Evolutionary conservation across 1,140 invertebrate genomes (phyloP), one percentile per base, ranked within the genome.

Genomic region (Brachionus rotundiformis): DNA sequence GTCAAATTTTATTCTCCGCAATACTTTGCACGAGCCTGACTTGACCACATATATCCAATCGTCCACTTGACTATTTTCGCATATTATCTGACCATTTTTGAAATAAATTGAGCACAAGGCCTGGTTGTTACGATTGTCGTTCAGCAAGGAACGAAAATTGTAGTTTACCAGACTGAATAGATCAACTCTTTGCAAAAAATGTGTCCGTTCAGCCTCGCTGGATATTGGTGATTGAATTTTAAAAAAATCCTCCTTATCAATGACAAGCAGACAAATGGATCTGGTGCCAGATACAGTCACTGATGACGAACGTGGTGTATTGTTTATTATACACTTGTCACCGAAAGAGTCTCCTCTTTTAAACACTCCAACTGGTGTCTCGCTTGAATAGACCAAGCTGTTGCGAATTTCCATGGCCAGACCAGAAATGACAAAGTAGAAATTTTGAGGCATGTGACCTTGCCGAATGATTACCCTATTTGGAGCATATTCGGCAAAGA

Each of bases 21-120:
- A 59, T 3, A 77, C 49, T 36, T 59, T 54, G 19, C 75, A 77
- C 10, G 25, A 16, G 27, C 75, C 75, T 36, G 44, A 10, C 47
- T 77, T 77, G 10, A 77, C 47, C 11, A 77, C 31, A 59, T 77
- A 77, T 5, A 77, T 31, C 75, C 75, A 77, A 36, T 77, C 75
- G 16, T 59, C 49, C 5, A 13, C 29, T 11, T 54, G 44, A 54
- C 75, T 77, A 59, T 77, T 59, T 36, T 77, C 49, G 27, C 75
- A 77, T 39, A 77, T 77, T 7, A 54, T 59, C 33, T 33, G 29
- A 54, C 75, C 75, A 54, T 59, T 77, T 36, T 59, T 73, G 3
- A 44, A 73, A 44, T 73, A 73, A 73, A 73, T 41, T 0, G 68
- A 73, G 68, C 68, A 73, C 2, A 44, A 8, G 23, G 68, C 68